Base-by-base conservation (phyloP, 2,797 vertebrate species). In the Anguilla pacifica region DNA sequence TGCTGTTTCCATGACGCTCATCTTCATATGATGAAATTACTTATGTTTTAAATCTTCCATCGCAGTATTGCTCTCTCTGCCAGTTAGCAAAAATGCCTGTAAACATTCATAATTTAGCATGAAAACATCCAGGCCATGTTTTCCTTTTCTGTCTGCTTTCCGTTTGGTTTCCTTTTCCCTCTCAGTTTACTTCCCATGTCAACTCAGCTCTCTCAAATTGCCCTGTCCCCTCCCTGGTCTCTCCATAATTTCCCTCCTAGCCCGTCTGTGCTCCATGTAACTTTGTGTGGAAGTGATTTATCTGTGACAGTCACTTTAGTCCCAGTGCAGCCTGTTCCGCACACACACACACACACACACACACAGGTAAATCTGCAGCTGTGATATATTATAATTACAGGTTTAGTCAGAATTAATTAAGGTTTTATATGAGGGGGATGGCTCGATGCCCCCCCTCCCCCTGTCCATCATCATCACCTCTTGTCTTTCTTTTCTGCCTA, bases 371-470 rank as follows among this genome's bases (percentile, higher is more conserved):
- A 94, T 94, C 94, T 97, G 93, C 95, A 96, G 94, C 93, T 95
- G 96, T 96, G 96, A 97, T 98, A 96, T 96, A 97, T 98, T 98
- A 98, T 98, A 98, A 98, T 98, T 98, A 98, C 96, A 97, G 95
- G 97, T 97, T 97, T 97, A 97, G 96, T 97, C 96, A 97, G 95
- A 97, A 96, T 96, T 97, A 97, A 97, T 98, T 98, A 98, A 96
- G 94, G 93, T 95, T 97, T 96, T 95, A 96, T 96, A 94, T 97
- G 96, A 90, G 93, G 94, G 95, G 94, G 96, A 94, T 91, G 92
- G 89, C 91, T 95, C 93, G 57, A 57, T 88, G 87, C 10, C 74
- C 39, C 35, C 59, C 70, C 70, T 70, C 31, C 31, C 31, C 46
- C 79, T 28, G 70, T 83, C 53, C 43, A 57, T 31, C 55, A 51